Base-by-base conservation (phyloP, 2,113 vertebrate species). In the Shinisaurus crocodilurus region DNA sequence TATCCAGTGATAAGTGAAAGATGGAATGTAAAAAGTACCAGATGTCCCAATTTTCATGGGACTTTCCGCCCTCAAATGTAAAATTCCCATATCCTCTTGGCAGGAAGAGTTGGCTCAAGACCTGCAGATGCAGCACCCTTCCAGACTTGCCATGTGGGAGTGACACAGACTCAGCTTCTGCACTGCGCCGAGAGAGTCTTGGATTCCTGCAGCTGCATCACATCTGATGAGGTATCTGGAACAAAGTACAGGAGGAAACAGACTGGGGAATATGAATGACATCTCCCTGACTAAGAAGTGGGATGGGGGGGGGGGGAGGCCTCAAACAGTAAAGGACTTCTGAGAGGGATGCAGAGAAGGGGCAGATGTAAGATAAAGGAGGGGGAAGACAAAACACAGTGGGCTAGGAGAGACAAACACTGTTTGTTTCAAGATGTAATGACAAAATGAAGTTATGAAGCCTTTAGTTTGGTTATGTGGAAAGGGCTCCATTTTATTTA, bases 11-110 rank as follows among this genome's bases (percentile, higher is more conserved):
- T 0, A 88, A 93, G 90, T 92, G 87, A 93, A 79, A 92, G 0
- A 0, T 87, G 88, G 91, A 96, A 94, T 93, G 76, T 32, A 86
- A 95, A n/a, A 92, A 82, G 65, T 88, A 87, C 92, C 96, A 96
- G 95, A 95, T 96, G 95, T 95, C 94, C 89, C 80, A 88, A 84
- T 94, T 96, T 95, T 90, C 95, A 95, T 94, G 92, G 92, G 89
- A 93, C 77, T 95, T 95, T 91, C 86, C 94, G 90, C 63, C 75
- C 93, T 92, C 86, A 95, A 93, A 93, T 91, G 70, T 85, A 91
- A 91, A 95, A 94, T 82, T 93, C 88, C 86, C 88, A 86, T 87
- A 93, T 93, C 89, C 89, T 92, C 74, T 91, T 96, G 93, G 95
- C 92, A 94, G 87, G 45, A 95, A 69, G 37, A 37, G 85, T 93